Conservation (phyloP, 2,113 vertebrate species). For the Panurus biarmicus region DNA sequence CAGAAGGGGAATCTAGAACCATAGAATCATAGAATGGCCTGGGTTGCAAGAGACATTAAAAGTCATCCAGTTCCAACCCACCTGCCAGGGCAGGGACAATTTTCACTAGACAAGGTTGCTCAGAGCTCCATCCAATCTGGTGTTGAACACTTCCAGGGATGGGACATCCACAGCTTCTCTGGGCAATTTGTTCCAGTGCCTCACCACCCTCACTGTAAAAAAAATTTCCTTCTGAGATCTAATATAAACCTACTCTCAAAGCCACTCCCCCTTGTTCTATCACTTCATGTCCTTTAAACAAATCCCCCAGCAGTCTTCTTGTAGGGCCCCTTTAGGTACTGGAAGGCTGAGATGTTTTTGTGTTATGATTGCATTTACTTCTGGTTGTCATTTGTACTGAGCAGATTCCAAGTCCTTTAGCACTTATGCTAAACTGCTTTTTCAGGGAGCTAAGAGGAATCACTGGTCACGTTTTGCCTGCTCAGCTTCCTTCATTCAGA, state of each 20-base stretch:
- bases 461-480: neutral
- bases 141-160: neutral
- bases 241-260: neutral
- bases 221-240: neutral
- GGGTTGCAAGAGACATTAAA: neutral
- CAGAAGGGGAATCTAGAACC: neutral
- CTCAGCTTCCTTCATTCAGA: neutral
- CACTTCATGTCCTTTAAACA: neutral
- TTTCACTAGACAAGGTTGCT: neutral
- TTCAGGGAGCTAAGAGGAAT: neutral
- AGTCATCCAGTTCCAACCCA: neutral
- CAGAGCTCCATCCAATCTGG: neutral
- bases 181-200: neutral
- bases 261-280: neutral
- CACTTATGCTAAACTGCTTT: fast-evolving
- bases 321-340: neutral
- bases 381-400: neutral
- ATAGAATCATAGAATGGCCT: neutral
- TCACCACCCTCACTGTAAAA: neutral
- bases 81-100: neutral
- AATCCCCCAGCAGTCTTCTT: neutral
- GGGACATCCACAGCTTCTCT: neutral
- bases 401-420: neutral
- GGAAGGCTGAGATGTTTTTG: neutral
- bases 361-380: neutral